phyloP scores from a whole-genome alignment of 2,888 invertebrate genomes.

The Pyrrhia umbra region DNA sequence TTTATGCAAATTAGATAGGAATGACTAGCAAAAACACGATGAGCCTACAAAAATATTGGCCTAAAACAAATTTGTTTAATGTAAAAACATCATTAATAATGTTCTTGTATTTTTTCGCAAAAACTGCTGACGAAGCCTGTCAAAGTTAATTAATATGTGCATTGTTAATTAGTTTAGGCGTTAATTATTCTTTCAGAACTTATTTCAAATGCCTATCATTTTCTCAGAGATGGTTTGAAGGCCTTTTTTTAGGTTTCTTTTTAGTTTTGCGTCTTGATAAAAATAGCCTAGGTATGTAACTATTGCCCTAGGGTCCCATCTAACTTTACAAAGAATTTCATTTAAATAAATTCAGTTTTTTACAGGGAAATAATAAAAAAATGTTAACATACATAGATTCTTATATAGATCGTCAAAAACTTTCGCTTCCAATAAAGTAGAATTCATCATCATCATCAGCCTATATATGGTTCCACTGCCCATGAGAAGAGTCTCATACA shows the following conservation, averaged over 20 bases:
- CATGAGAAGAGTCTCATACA: no score
- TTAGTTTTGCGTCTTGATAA: no score
- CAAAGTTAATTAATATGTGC: slow-evolving; percentile 38
- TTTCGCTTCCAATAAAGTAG: no score
- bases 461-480: no score
- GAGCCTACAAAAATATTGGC: slow-evolving; percentile 4
- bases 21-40: slow-evolving; percentile 5
- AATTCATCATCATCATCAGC: no score
- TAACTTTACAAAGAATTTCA: no score
- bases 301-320: no score
- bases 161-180: slow-evolving; percentile 35
- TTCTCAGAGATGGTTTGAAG: not conserved
- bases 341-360: no score
- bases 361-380: no score
- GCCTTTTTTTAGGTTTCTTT: slow-evolving; percentile 4
- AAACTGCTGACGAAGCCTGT: slow-evolving; percentile 38
- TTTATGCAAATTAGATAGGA: not conserved
- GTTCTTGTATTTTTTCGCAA: slow-evolving; percentile 29
- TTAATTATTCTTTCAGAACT: slow-evolving; percentile 34
- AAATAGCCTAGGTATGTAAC: no score
- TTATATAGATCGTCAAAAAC: no score
- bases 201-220: slow-evolving; percentile 6
- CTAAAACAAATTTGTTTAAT: slow-evolving; percentile 6
- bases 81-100: slow-evolving; percentile 11
- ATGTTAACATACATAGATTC: no score